Evolutionary conservation across 1,140 invertebrate genomes (phyloP), one percentile per base, ranked within the genome.

Genomic region (Rhagoletis zephyria): DNA sequence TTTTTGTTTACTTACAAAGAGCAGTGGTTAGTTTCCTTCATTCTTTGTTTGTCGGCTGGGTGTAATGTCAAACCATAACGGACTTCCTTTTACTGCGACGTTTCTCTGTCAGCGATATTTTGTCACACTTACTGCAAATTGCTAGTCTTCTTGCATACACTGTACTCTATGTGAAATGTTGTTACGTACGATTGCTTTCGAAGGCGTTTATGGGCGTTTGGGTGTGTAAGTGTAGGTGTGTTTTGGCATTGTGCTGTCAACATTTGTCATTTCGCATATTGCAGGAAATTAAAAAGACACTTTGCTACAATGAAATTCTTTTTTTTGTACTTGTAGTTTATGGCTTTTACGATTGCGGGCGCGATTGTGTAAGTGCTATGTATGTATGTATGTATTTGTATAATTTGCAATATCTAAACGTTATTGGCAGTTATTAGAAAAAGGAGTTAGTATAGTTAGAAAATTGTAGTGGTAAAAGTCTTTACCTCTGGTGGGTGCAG

Each of bases 241-340:
- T 56, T 56, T 56, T 56, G 51, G 5, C 51, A 56, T 56, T 56
- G 51, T 56, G 51, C 51, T 1, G 51, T 56, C 51, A 56, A 56
- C 51, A 81, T 81, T 81, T 81, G 74, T 81, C 74, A 81, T 81
- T 81, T 81, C 19, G 74, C 74, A 81, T 81, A 81, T 81, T 81
- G 74, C 74, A 81, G 74, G 74, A 81, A 81, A 81, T 81, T 81
- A 81, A 81, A 81, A 81, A 59, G 74, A 81, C 74, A 81, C 74
- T 81, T 81, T 56, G 16, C 74, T 56, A 81, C 74, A 81, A 81
- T 81, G 74, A 81, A 81, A 81, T 9, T 81, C 56, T 56, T 30
- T 30, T 30, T 30, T 30, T 30, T 30, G 30, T 30, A 30, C 30
- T 30, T 56, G 56, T 56, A 81, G 48, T 81, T 81, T 81, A 81